These are phyloP conservation scores for Struthidea cinerea DNA, from an alignment of 2,113 vertebrate genomes.

Conservation along the genomic window DNA sequence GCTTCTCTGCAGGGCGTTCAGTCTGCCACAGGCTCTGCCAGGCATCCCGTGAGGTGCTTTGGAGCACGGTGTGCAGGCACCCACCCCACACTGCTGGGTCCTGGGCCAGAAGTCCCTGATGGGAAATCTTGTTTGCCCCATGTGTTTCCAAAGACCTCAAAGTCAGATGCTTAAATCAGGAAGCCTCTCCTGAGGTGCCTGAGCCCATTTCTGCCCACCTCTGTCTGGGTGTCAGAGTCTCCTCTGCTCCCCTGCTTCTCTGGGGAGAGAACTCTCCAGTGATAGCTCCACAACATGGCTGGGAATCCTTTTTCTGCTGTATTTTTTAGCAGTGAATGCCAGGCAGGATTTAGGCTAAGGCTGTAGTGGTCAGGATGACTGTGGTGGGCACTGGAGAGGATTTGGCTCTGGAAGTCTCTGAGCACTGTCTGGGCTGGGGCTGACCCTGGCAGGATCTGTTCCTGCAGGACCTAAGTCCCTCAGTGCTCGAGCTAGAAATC, in stretches of 20 bases:
- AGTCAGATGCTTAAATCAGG: not conserved
- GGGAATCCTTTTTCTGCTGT: not conserved
- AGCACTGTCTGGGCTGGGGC: not conserved
- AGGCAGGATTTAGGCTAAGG: not conserved
- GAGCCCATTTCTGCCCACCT: not conserved
- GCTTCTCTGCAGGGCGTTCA: not conserved
- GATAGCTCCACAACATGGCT: not conserved
- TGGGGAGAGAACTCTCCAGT: not conserved
- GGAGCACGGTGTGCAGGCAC: not conserved
- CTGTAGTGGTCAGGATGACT: not conserved
- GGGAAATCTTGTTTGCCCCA: rapidly evolving
- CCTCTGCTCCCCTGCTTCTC: not conserved
- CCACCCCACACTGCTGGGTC: not conserved
- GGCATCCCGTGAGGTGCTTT: not conserved
- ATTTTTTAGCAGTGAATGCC: not conserved
- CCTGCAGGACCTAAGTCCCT: not conserved
- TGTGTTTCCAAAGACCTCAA: not conserved
- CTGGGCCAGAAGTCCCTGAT: not conserved
- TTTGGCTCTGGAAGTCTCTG: not conserved
- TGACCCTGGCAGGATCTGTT: not conserved
- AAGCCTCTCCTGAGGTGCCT: not conserved
- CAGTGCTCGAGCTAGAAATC: not conserved
- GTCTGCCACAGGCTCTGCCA: not conserved
- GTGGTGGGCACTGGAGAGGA: not conserved
- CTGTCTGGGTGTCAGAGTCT: not conserved